A percentile compares a stretch with the other conserved stretches of the same genome.
Conservation (phyloP, 2,113 vertebrate species). For the Erythrocercus mccallii region DNA sequence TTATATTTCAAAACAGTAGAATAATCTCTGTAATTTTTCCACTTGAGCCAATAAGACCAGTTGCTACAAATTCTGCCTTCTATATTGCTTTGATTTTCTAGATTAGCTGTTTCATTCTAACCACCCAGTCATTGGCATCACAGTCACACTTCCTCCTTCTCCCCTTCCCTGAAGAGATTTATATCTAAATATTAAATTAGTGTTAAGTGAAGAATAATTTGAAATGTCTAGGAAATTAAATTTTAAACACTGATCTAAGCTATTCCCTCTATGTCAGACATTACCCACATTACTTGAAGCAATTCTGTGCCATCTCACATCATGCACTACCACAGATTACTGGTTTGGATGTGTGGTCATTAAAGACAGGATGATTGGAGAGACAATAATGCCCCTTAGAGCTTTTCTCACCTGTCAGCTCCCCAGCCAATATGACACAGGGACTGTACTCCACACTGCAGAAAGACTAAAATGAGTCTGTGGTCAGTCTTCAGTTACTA, state of each 20-base stretch:
- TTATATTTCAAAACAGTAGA: neutral
- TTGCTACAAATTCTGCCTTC: neutral
- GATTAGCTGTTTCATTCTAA: neutral
- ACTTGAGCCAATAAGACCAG: neutral
- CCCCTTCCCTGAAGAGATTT: neutral
- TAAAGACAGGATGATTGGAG: neutral
- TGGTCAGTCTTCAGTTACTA: neutral
- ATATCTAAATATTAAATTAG: constrained; percentile 4
- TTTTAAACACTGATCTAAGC: constrained; percentile 8
- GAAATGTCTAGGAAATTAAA: neutral
- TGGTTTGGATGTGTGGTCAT: neutral
- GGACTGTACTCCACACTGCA: neutral
- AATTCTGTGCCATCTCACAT: neutral
- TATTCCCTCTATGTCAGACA: neutral
- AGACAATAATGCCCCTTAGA: neutral
- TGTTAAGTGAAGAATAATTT: constrained; percentile 28
- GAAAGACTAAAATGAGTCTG: neutral
- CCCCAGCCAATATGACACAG: neutral
- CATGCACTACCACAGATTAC: neutral
- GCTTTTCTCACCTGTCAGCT: neutral
- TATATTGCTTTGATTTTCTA: neutral
- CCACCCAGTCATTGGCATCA: neutral
- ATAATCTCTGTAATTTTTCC: neutral
- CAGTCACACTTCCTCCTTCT: neutral
- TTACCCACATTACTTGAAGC: neutral